Base-by-base conservation (phyloP, 1,140 invertebrate genomes). In the Cephus cinctus region DNA sequence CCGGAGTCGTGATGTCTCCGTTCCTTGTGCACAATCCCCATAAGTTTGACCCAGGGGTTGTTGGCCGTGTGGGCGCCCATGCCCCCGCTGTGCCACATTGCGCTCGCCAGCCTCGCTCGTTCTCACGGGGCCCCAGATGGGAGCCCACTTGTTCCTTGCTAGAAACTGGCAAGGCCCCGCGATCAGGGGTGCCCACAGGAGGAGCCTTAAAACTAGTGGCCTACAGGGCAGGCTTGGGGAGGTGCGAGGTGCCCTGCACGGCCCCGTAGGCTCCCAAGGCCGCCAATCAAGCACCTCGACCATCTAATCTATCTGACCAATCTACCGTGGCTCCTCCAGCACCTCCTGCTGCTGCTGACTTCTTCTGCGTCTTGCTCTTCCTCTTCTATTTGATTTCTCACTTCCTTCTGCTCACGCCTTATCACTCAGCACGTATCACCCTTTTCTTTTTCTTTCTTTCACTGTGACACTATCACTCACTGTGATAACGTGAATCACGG, bases 41-140 rank as follows among this genome's bases (percentile, higher is more conserved):
- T 89, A 42, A 89, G 76, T 66, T 88, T 88, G 82, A 88, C 86
- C 86, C 86, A 89, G 54, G 86, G 86, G 74, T 88, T 88, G 81
- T 87, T 87, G 63, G 78, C 78, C 57, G 77, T 81, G 63, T 86
- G 84, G 76, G 83, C 81, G 64, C 86, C 85, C 82, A 86, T 86
- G 71, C 86, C 86, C 56, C 84, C 82, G 73, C 85, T 86, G 75
- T 87, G 85, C 86, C 86, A 87, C 86, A 88, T 88, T 73, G 82
- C 71, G 61, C 71, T 75, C 69, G 71, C 71, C 71, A 75, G 70
- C 58, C 67, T 72, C 63, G 57, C 48, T 58, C 47, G 32, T 53
- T 59, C 46, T 6, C 5, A 25, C 45, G 65, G 69, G 69, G 63
- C 66, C 68, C 65, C 52, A 43, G 8, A 34, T 40, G 65, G 67